Base-by-base conservation (phyloP, 2,113 vertebrate species). In the Rhizomys pruinosus region DNA sequence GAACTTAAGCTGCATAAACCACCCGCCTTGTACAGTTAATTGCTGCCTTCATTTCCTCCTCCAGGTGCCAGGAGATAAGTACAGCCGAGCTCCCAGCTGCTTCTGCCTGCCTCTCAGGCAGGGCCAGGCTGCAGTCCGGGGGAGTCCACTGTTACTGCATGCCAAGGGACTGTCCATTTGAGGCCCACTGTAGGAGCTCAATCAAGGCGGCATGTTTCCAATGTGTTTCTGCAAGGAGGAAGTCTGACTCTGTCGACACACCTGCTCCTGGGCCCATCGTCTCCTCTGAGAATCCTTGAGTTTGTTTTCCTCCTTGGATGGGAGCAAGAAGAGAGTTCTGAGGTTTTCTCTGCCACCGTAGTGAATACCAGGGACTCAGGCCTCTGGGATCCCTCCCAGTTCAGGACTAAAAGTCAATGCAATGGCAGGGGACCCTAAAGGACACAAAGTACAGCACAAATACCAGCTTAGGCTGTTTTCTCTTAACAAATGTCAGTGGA, bases 51-150 rank as follows among this genome's bases (percentile, higher is more conserved):
- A 69, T 93, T 72, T 96, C 27, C 96, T 96, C 86, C 71, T 96
- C 87, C 74, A 95, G 96, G 90, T 93, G 84, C 61, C 19, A 34
- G 85, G 84, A 97, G 93, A 32, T 78, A 86, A 90, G 66, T 61
- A 20, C 19, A 11, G 47, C 20, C n/a, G 27, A 19, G 66, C 3
- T 92, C 57, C 47, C 2, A 8, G 85, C 64, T 2, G 34, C 68
- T 42, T 59, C 84, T 52, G 84, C 47, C 90, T 52, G 66, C 90
- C 34, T 80, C 37, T 61, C 85, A 39, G 85, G 77, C 3, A n/a
- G 91, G 63, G 52, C 15, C 10, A 32, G 89, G 57, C 71, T 37
- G 59, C 19, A 61, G 8, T 42, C 20, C 29, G 32, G 12, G 34
- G 27, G 82, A 73, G 59, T 32, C 22, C 2, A 0, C 42, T 80